Evolutionary conservation across 1,140 invertebrate species (phyloP).

Genomic region (Formica exsecta): DNA sequence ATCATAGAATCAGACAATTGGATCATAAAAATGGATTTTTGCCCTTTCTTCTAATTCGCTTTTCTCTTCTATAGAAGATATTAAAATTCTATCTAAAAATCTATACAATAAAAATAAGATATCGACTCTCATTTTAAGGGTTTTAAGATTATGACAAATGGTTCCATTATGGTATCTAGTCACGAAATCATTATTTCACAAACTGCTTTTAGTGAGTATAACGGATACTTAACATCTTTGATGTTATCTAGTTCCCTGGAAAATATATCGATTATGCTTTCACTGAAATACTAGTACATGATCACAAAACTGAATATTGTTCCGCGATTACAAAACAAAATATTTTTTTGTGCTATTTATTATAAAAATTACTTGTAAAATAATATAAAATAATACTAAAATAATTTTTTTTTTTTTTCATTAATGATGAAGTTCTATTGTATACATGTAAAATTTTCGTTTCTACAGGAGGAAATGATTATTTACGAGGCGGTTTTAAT

Average conservation of each 20-base stretch:
- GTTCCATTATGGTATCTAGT: not conserved
- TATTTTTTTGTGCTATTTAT: not conserved
- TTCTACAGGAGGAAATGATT: not conserved
- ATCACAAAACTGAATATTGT: not conserved
- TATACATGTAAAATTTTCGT: not conserved
- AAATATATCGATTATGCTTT: constrained; percentile 19
- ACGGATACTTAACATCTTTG: not conserved
- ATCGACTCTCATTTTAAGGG: not conserved
- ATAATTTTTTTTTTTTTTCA: not conserved
- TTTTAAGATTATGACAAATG: not conserved
- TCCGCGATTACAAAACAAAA: not conserved
- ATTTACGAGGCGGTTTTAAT: not conserved
- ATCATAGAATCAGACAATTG: not conserved
- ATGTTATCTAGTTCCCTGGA: not conserved
- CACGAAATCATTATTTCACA: not conserved
- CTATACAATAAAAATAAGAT: not conserved
- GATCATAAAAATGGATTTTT: not conserved
- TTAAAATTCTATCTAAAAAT: not conserved
- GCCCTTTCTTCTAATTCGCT: not conserved
- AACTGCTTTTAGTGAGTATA: not conserved
- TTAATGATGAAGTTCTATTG: not conserved
- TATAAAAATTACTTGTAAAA: not conserved
- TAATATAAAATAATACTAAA: not conserved
- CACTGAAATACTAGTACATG: not conserved
- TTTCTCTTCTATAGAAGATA: not conserved